Conservation (phyloP, 2,797 vertebrate species). For the Fistularia tabacaria region DNA sequence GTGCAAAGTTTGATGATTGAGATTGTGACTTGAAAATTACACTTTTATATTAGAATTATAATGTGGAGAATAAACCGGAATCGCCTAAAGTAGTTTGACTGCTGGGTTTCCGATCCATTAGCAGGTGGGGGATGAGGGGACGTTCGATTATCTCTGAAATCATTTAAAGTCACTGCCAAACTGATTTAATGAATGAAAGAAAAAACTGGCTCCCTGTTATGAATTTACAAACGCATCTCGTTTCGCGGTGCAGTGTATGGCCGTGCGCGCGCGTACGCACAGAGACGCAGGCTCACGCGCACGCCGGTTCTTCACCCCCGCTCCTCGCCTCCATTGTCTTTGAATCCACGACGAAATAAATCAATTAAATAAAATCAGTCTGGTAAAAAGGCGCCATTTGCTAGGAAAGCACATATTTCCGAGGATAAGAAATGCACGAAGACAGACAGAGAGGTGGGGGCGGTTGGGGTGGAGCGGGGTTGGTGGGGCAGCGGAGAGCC, state of each 20-base stretch:
- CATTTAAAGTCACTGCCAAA: too few relatives aligned
- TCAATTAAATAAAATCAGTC: constrained; percentile 64
- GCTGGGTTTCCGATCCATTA: too few relatives aligned
- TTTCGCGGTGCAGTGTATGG: too few relatives aligned
- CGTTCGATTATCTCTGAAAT: too few relatives aligned
- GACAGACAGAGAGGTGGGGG: constrained; percentile 22
- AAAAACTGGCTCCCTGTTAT: too few relatives aligned
- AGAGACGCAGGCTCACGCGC: background rate
- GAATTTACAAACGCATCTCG: background rate
- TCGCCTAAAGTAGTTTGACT: too few relatives aligned
- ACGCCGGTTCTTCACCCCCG: constrained; percentile 9
- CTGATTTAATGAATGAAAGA: too few relatives aligned
- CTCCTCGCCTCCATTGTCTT: constrained; percentile 58
- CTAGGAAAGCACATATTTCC: constrained; percentile 82
- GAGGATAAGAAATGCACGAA: constrained; percentile 71
- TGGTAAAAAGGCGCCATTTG: constrained; percentile 70
- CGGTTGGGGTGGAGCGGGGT: constrained; percentile 9
- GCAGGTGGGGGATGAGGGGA: too few relatives aligned
- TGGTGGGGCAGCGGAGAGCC: constrained; percentile 64
- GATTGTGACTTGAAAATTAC: too few relatives aligned
- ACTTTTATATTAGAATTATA: too few relatives aligned
- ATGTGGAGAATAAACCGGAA: too few relatives aligned
- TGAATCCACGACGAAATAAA: constrained; percentile 64
- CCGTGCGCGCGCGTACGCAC: constrained; percentile 11
- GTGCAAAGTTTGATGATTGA: too few relatives aligned